phyloP scores from a whole-genome alignment of 2,888 invertebrate genomes.

The Blastobasis lacticolella region DNA sequence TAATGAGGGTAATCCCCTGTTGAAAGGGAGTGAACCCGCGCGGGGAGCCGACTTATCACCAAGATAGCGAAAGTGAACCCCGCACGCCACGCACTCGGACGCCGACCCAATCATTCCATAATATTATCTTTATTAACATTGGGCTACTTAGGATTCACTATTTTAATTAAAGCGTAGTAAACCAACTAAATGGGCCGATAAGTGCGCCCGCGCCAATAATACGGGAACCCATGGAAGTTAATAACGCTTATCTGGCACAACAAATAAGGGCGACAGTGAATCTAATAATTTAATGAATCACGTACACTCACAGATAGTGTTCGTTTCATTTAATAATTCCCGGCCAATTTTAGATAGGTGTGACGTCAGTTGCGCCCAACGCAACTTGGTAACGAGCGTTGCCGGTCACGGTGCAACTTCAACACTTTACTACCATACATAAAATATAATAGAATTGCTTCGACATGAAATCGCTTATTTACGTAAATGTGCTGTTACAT shows the following conservation, averaged over 20 bases:
- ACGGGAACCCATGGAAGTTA: slow-evolving; percentile 51
- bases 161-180: slow-evolving; percentile 52
- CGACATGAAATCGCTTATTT: too few species aligned
- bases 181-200: slow-evolving; percentile 47
- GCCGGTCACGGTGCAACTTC: too few species aligned
- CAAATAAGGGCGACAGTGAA: slow-evolving; percentile 42
- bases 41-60: slow-evolving; percentile 43
- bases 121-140: slow-evolving; percentile 59
- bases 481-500: too few species aligned
- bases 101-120: slow-evolving; percentile 40
- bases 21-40: slow-evolving; percentile 34
- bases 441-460: too few species aligned
- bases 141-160: slow-evolving; percentile 39
- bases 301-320: slow-evolving; percentile 33
- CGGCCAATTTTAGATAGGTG: too few species aligned
- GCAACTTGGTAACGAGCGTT: too few species aligned
- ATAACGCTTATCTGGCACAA: slow-evolving; percentile 55
- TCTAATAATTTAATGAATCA: slow-evolving; percentile 52
- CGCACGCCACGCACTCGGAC: slow-evolving; percentile 44
- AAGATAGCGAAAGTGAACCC: slow-evolving; percentile 59
- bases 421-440: too few species aligned
- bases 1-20: slow-evolving; percentile 58
- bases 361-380: too few species aligned
- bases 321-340: neutral
- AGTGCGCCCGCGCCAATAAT: slow-evolving; percentile 39